A percentile compares a stretch with the other conserved stretches of the same genome.
These are phyloP conservation scores for Coryphaenoides rupestris DNA, from an alignment of 2,113 vertebrate species.

Conservation along the genomic window DNA sequence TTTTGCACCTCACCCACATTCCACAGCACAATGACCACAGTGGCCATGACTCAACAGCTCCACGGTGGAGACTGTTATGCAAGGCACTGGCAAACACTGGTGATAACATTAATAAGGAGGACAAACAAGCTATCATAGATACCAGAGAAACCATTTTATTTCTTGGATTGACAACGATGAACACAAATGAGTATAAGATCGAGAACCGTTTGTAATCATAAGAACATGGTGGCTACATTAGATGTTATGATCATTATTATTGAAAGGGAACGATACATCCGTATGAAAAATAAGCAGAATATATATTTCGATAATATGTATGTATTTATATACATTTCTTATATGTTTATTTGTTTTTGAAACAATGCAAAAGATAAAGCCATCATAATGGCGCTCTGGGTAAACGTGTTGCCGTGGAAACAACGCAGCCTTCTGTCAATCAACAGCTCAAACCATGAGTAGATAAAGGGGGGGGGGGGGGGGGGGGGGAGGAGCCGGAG, in stretches of 20 bases:
- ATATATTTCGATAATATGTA: too few relatives aligned
- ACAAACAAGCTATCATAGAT: constrained; percentile 2
- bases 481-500: too few relatives aligned
- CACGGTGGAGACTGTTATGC: constrained; percentile 10
- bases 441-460: constrained; percentile 42
- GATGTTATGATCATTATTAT: too few relatives aligned
- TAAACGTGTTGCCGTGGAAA: too few relatives aligned
- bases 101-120: not conserved
- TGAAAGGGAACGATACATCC: too few relatives aligned
- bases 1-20: constrained; percentile 45
- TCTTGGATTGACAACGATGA: constrained; percentile 16
- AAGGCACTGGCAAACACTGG: not conserved
- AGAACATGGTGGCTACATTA: too few relatives aligned
- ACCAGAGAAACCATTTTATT: not conserved
- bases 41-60: constrained; percentile 44
- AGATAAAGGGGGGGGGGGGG: constrained; percentile 12
- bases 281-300: too few relatives aligned
- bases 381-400: too few relatives aligned
- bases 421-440: too few relatives aligned
- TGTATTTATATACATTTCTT: too few relatives aligned
- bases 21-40: constrained; percentile 32
- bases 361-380: too few relatives aligned
- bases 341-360: too few relatives aligned
- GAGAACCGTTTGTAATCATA: not conserved
- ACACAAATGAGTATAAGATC: constrained; percentile 17